These are phyloP conservation scores for Anastrepha obliqua DNA, from an alignment of 1,140 invertebrate genomes.

Conservation along the genomic window DNA sequence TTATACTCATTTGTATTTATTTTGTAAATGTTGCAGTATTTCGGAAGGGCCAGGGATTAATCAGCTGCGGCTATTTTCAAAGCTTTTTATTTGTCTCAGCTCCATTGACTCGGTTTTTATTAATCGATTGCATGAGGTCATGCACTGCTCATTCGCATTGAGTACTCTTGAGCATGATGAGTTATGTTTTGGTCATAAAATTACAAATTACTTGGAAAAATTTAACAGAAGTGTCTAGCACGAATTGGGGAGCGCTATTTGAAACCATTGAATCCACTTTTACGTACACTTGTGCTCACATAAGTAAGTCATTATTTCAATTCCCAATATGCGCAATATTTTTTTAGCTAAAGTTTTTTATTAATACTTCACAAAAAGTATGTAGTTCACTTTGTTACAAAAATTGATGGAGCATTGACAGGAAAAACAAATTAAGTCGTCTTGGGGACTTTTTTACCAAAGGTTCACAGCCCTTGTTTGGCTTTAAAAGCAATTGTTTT, in stretches of 20 bases:
- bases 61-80: slow-evolving; percentile 12
- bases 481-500: too few species aligned
- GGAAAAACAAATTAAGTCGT: too few species aligned
- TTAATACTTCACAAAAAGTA: too few species aligned
- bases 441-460: too few species aligned
- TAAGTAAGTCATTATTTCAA: too few species aligned
- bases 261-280: not conserved
- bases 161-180: not conserved
- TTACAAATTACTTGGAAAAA: not conserved
- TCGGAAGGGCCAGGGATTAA: not conserved
- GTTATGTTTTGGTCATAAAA: not conserved
- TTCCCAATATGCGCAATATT: too few species aligned
- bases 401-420: too few species aligned
- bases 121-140: slow-evolving; percentile 10
- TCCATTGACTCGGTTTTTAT: not conserved
- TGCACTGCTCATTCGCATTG: not conserved
- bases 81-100: not conserved
- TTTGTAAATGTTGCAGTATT: not conserved
- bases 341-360: too few species aligned
- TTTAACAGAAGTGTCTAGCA: not conserved
- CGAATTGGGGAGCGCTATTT: not conserved
- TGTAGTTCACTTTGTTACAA: too few species aligned
- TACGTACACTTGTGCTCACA: too few species aligned
- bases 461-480: too few species aligned
- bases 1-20: not conserved